Conservation (phyloP, 2,113 vertebrate genomes). For the Urocynchramus pylzowi region DNA sequence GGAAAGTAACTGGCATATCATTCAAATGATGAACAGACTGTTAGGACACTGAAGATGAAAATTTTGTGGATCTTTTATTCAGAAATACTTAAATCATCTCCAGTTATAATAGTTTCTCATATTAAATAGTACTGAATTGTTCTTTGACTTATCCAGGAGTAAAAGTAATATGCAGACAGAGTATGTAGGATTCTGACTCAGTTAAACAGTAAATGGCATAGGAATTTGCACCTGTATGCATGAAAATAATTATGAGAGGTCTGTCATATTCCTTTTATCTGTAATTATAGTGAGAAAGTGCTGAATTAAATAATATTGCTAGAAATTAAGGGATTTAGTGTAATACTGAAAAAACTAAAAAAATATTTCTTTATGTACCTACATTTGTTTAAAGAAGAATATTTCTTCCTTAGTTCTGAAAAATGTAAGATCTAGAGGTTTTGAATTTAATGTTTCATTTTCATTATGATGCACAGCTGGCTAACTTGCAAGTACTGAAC, state of each 20-base stretch:
- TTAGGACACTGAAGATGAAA: not conserved
- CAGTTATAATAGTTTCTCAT: not conserved
- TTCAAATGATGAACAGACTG: not conserved
- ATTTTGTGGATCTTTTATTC: not conserved
- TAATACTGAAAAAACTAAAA: not conserved
- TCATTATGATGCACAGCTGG: slow-evolving; percentile 42
- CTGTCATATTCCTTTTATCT: not conserved
- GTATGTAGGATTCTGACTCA: not conserved
- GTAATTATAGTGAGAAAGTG: not conserved
- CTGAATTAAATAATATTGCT: not conserved
- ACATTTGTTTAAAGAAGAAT: not conserved
- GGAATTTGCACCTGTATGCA: not conserved
- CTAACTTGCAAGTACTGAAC: slow-evolving; percentile 24
- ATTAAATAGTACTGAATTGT: not conserved
- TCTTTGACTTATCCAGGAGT: not conserved
- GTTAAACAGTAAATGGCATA: not conserved
- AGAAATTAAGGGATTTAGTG: not conserved
- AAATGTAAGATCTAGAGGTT: slow-evolving; percentile 16
- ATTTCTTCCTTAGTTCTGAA: slow-evolving; percentile 16
- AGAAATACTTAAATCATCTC: not conserved
- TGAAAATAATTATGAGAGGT: not conserved
- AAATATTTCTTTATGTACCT: not conserved
- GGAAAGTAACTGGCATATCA: not conserved
- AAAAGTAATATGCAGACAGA: not conserved
- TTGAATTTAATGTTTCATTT: slow-evolving; percentile 51